These are phyloP conservation scores for Crax fasciolata DNA, from an alignment of 2,797 vertebrate genomes.

Conservation along the genomic window DNA sequence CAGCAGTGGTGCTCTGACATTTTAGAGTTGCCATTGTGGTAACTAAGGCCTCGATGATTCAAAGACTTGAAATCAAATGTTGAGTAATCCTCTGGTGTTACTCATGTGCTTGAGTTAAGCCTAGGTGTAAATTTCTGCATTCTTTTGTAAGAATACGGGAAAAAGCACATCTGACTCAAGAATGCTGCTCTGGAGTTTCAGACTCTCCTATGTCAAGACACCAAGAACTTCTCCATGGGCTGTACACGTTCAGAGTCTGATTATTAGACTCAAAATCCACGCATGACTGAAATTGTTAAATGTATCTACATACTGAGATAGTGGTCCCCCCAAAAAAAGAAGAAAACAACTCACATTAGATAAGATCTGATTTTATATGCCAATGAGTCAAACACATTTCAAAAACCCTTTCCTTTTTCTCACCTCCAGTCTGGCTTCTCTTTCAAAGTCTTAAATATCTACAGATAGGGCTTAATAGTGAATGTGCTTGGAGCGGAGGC, in stretches of 20 bases:
- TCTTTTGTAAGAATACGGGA: neutral
- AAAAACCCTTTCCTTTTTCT: neutral
- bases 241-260: neutral
- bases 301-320: accelerated
- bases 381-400: neutral
- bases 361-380: neutral
- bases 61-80: slow-evolving; percentile 58
- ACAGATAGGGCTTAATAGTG: neutral
- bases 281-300: neutral
- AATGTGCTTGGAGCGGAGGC: neutral
- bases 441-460: neutral
- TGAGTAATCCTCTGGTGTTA: slow-evolving; percentile 60
- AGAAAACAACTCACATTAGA: neutral
- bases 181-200: neutral
- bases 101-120: slow-evolving; percentile 40
- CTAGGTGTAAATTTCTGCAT: slow-evolving; percentile 44
- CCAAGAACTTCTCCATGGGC: neutral
- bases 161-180: neutral
- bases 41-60: slow-evolving; percentile 46
- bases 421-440: neutral
- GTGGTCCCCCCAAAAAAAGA: accelerated
- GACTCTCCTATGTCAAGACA: neutral
- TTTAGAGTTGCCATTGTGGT: slow-evolving; percentile 20
- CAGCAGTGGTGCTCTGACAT: slow-evolving; percentile 27
- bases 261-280: neutral